Conservation (phyloP, 2,797 vertebrate genomes). For the Macropodus opercularis region DNA sequence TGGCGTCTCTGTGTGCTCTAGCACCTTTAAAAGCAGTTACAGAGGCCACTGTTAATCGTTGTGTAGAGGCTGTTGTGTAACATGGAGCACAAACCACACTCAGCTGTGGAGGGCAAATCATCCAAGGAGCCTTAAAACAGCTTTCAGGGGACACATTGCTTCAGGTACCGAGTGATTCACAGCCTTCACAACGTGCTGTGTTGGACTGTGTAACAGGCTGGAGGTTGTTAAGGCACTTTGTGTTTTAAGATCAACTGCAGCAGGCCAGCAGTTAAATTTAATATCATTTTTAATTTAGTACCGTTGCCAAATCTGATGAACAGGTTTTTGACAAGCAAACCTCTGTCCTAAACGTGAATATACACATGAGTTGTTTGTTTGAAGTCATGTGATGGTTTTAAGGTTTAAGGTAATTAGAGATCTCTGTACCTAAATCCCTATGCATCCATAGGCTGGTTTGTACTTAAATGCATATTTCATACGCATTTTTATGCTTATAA, state of each 20-base stretch:
- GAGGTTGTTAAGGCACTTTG: neutral
- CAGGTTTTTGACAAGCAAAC: neutral
- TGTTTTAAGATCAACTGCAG: neutral
- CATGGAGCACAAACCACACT: constrained; percentile 22
- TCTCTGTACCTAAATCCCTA: neutral
- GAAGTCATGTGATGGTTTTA: neutral
- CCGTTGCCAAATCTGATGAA: neutral
- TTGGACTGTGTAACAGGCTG: neutral
- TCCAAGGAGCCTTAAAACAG: constrained; percentile 14
- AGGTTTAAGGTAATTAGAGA: neutral
- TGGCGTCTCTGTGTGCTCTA: constrained; percentile 51
- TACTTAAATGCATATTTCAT: neutral
- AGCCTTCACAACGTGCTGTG: neutral
- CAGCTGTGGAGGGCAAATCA: constrained; percentile 23
- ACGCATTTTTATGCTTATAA: neutral
- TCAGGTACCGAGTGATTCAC: constrained; percentile 7
- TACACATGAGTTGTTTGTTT: neutral
- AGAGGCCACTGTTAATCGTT: constrained; percentile 37
- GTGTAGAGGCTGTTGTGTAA: constrained; percentile 44
- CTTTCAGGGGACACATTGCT: constrained; percentile 6
- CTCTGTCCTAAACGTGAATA: neutral
- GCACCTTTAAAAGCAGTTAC: constrained; percentile 59
- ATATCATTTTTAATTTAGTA: neutral
- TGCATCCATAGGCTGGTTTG: neutral
- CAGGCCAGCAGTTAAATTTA: neutral